Evolutionary conservation across 2,888 invertebrate species (phyloP), one percentile per base, ranked within the genome.

Genomic region (Erebia ligea): DNA sequence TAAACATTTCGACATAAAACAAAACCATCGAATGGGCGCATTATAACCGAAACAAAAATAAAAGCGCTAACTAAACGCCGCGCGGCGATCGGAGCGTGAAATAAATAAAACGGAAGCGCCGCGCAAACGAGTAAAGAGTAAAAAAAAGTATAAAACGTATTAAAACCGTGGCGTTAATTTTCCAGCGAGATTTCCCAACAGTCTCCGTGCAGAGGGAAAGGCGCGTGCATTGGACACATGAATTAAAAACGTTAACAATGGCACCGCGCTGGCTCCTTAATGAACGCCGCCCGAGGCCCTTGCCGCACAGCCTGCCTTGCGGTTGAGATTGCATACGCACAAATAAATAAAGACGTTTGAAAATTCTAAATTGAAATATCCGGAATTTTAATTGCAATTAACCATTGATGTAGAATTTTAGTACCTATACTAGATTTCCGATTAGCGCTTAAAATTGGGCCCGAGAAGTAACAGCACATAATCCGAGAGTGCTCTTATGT

Each of bases 191-290:
- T 92, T 93, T 92, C 88, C 90, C 90, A 87, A 86, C 89, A 88
- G 88, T 89, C 87, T 84, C 83, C 78, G 81, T 78, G 81, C 83
- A 80, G 76, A 80, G 73, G 73, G 84, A 85, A 61, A 77, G 80
- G 77, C 88, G 89, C 90, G 89, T 92, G 92, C 89, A 84, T 82
- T 84, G 88, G 92, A 92, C 92, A 92, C 91, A 87, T 92, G 91
- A 92, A 92, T 92, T 92, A 92, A 92, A 92, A 92, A 88, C 88
- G 89, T 87, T 91, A 89, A 92, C 92, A 92, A 91, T 89, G 87
- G 82, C 86, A 84, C 82, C 84, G 85, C 84, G 85, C 84, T 81
- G 82, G 86, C 84, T 88, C 82, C 88, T 88, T 92, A 91, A 91
- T 91, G 92, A 92, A 90, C 86, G 80, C 80, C 80, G 82, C 82